phyloP scores from a whole-genome alignment of 2,113 vertebrate genomes.

The Aegithalos caudatus region DNA sequence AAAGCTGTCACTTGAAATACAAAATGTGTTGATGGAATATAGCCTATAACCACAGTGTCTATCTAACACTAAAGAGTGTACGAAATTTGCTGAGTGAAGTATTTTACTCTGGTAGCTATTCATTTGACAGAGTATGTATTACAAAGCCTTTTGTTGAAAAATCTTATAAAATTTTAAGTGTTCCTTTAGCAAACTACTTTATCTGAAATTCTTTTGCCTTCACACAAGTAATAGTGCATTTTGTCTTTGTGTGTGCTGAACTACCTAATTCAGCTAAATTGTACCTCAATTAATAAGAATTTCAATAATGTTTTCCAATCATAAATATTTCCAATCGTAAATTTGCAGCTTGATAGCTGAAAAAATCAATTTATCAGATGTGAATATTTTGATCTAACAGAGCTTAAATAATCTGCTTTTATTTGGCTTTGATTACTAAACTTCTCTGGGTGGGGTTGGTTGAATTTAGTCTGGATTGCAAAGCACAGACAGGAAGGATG shows the following conservation, averaged over 20 bases:
- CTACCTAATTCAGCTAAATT: not conserved
- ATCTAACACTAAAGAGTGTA: not conserved
- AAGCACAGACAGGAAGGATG: not conserved
- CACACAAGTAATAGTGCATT: not conserved
- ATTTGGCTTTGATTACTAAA: not conserved
- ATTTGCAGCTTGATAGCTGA: not conserved
- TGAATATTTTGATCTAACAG: not conserved
- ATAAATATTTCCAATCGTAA: not conserved
- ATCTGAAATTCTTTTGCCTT: not conserved
- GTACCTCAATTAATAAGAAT: not conserved
- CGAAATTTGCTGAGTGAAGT: not conserved
- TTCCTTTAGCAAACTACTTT: not conserved
- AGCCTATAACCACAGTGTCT: not conserved
- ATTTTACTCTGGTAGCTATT: not conserved
- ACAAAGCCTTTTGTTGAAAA: not conserved
- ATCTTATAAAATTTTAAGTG: not conserved
- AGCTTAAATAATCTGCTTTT: not conserved
- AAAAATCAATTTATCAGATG: not conserved
- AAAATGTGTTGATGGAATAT: not conserved
- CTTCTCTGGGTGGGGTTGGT: fast-evolving
- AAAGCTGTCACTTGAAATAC: not conserved
- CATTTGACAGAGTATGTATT: not conserved
- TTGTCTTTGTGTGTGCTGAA: not conserved
- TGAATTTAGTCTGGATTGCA: not conserved
- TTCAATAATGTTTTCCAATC: not conserved